phyloP scores from a whole-genome alignment of 2,113 vertebrate species.

The Lampris incognitus region DNA sequence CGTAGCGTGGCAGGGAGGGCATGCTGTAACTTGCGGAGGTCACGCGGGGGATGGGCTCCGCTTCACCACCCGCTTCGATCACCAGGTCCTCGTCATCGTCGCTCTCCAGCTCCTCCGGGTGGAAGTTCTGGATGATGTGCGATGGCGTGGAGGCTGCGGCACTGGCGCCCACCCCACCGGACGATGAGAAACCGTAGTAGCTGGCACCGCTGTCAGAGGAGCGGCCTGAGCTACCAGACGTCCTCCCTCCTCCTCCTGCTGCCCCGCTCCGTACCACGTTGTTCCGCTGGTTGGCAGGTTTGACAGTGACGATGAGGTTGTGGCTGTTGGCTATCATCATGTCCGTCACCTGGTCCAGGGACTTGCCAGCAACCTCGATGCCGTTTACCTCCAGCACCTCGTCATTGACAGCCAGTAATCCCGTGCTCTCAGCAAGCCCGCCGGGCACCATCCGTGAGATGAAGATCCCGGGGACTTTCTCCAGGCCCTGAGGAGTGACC shows the following conservation, averaged over 20 bases:
- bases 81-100: conserved; percentile 93
- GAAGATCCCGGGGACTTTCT: conserved; percentile 96
- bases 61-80: conserved; percentile 86
- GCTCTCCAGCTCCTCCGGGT: conserved; percentile 89
- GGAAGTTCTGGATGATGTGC: conserved; percentile 85
- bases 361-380: conserved; percentile 96
- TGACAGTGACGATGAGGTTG: conserved; percentile 97
- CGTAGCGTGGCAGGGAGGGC: conserved; percentile 84
- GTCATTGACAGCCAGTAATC: conserved; percentile 94
- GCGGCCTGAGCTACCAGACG: conserved; percentile 93
- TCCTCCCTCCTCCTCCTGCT: conserved; percentile 59
- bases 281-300: conserved; percentile 97
- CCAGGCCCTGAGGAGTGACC: conserved; percentile 92
- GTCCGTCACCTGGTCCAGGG: conserved; percentile 97
- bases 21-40: conserved; percentile 78
- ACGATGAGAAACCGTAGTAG: conserved; percentile 80
- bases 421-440: conserved; percentile 95
- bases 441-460: conserved; percentile 93
- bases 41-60: conserved; percentile 79
- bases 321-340: conserved; percentile 99
- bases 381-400: conserved; percentile 98
- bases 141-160: conserved; percentile 55
- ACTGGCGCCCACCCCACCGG: not conserved
- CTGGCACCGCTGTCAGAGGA: conserved; percentile 92
- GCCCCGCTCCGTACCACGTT: conserved; percentile 90